Percentiles rank a stretch among this genome's conserved stretches.
Conservation (phyloP, 2,888 invertebrate species). For the Terebella lapidaria region DNA sequence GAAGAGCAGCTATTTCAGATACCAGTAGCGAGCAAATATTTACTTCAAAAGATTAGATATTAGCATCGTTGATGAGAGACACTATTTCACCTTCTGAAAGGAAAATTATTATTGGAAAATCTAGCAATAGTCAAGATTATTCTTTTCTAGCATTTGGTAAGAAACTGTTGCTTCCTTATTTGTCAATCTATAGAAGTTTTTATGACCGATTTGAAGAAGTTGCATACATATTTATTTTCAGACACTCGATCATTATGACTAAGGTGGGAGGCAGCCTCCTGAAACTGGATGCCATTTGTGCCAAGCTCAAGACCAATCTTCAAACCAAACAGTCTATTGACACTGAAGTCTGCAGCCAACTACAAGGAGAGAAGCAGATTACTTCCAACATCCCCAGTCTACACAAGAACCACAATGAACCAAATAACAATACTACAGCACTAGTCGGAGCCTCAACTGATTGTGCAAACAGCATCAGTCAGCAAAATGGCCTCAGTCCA, state of each 20-base stretch:
- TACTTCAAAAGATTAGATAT: too few relatives aligned
- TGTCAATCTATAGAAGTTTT: too few relatives aligned
- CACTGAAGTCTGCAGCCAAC: background rate
- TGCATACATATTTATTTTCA: too few relatives aligned
- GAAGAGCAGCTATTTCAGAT: too few relatives aligned
- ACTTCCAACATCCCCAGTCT: background rate
- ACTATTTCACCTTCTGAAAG: too few relatives aligned
- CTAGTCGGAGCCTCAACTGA: background rate
- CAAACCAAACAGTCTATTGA: background rate
- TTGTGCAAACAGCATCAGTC: background rate
- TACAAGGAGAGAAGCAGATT: background rate
- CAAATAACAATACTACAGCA: background rate
- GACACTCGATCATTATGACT: background rate
- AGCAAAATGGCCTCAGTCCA: background rate
- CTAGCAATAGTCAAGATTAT: too few relatives aligned
- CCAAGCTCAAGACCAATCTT: conserved; percentile 29
- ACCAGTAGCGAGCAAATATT: too few relatives aligned
- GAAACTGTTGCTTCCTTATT: too few relatives aligned
- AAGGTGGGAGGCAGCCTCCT: conserved; percentile 23
- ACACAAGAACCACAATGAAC: background rate
- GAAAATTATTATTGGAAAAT: too few relatives aligned
- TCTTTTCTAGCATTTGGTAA: too few relatives aligned
- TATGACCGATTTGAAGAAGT: too few relatives aligned
- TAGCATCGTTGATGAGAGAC: too few relatives aligned
- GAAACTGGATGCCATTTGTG: conserved; percentile 48